phyloP scores from a whole-genome alignment of 2,888 invertebrate genomes.

The Fragum fragum region DNA sequence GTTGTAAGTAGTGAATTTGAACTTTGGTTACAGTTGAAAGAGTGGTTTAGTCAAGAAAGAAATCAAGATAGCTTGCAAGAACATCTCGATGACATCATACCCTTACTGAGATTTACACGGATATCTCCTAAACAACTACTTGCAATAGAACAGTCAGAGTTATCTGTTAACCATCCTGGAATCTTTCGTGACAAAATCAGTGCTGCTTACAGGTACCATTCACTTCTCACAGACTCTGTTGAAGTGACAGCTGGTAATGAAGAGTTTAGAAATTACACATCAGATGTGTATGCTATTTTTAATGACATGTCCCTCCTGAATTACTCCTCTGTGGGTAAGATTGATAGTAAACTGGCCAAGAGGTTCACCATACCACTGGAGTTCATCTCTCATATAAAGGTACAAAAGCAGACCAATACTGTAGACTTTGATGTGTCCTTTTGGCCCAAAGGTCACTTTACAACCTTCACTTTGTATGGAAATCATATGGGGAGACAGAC shows the following conservation, averaged over 20 bases:
- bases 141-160: conserved; percentile 74
- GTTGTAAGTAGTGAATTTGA: conserved; percentile 78
- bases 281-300: conserved; percentile 71
- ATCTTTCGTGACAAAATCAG: conserved; percentile 74
- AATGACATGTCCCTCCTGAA: conserved; percentile 73
- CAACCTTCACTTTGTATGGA: conserved; percentile 78
- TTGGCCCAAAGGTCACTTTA: conserved; percentile 80
- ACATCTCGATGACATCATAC: conserved; percentile 73
- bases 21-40: conserved; percentile 76
- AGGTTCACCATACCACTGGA: conserved; percentile 70
- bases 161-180: conserved; percentile 66
- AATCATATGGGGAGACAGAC: conserved; percentile 78
- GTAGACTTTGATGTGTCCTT: conserved; percentile 73
- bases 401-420: conserved; percentile 36
- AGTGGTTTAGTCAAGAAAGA: conserved; percentile 75
- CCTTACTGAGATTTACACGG: conserved; percentile 78
- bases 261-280: conserved; percentile 77
- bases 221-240: conserved; percentile 75
- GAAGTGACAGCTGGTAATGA: conserved; percentile 54
- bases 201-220: conserved; percentile 79
- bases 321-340: conserved; percentile 75
- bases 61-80: conserved; percentile 66
- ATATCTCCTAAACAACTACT: conserved; percentile 79
- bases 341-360: conserved; percentile 75
- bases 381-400: conserved; percentile 62